These are phyloP conservation scores for Cyrtorhinus lividipennis DNA, from an alignment of 1,140 invertebrate species.

Conservation along the genomic window DNA sequence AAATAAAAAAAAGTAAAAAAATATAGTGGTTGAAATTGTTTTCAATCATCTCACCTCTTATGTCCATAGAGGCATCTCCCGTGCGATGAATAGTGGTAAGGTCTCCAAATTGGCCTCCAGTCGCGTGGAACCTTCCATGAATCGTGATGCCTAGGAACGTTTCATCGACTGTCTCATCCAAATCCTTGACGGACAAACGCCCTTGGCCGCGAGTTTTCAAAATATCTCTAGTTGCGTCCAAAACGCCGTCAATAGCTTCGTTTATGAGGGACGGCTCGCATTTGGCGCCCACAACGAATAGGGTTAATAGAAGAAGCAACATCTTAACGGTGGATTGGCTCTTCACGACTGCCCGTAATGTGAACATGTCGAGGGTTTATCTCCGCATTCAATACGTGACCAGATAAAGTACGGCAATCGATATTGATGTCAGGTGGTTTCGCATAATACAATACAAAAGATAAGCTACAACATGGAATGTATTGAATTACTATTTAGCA, in stretches of 20 bases:
- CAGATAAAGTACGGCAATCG: no score
- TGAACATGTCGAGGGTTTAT: no score
- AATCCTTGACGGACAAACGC: background rate
- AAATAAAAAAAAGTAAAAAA: no score
- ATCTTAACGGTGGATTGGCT: no score
- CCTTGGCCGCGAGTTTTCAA: conserved; percentile 10
- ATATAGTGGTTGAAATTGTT: no score
- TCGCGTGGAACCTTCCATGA: conserved; percentile 9
- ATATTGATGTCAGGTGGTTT: no score
- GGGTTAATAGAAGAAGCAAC: background rate
- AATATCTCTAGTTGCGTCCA: conserved; percentile 4
- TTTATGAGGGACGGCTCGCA: conserved; percentile 6
- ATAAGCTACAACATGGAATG: no score
- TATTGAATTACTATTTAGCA: no score
- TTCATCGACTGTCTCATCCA: conserved; percentile 13
- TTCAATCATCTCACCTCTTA: conserved; percentile 14
- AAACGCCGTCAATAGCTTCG: conserved; percentile 16
- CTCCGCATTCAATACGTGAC: no score
- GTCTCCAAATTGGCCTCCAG: conserved; percentile 11
- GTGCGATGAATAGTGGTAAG: conserved; percentile 13
- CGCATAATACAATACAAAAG: no score
- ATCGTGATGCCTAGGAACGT: conserved; percentile 10
- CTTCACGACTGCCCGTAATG: background rate
- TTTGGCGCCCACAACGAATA: background rate
- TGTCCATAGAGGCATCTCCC: conserved; percentile 17